Percentiles rank a stretch among this genome's conserved stretches.
These are phyloP conservation scores for Artibeus jamaicensis DNA, from an alignment of 2,797 vertebrate species.

Conservation along the genomic window DNA sequence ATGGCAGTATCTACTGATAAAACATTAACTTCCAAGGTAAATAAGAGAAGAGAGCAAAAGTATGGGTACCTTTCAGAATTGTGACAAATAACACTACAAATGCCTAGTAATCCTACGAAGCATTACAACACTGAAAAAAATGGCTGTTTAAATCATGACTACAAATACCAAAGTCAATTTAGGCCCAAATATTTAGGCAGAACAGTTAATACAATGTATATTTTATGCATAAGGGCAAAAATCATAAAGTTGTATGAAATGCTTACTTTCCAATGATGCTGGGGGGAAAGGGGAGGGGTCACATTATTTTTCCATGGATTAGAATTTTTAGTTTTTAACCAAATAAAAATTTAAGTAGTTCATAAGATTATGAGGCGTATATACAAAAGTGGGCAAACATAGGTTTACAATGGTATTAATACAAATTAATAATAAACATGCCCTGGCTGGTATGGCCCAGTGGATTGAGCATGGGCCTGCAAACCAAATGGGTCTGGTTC, in stretches of 20 bases:
- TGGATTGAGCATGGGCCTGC: too few relatives aligned
- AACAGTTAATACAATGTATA: background rate
- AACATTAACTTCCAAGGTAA: background rate
- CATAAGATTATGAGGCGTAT: background rate
- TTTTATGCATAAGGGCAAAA: background rate
- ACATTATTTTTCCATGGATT: background rate
- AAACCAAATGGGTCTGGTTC: too few relatives aligned
- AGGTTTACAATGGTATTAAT: background rate
- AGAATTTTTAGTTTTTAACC: background rate
- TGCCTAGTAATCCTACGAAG: background rate
- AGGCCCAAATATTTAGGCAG: background rate
- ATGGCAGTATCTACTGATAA: background rate
- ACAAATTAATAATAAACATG: background rate
- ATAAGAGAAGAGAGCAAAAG: background rate
- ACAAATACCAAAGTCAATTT: background rate
- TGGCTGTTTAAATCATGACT: background rate
- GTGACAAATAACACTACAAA: background rate
- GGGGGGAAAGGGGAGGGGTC: too few relatives aligned
- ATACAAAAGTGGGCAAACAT: background rate
- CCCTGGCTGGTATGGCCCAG: too few relatives aligned
- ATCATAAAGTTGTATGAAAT: background rate
- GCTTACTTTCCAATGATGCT: background rate
- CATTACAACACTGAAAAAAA: background rate
- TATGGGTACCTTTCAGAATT: background rate
- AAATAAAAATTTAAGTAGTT: constrained; percentile 10